Percentiles rank a stretch among this genome's conserved stretches.
These are phyloP conservation scores for Manacus vitellinus DNA, from an alignment of 2,113 vertebrate species.

Conservation along the genomic window DNA sequence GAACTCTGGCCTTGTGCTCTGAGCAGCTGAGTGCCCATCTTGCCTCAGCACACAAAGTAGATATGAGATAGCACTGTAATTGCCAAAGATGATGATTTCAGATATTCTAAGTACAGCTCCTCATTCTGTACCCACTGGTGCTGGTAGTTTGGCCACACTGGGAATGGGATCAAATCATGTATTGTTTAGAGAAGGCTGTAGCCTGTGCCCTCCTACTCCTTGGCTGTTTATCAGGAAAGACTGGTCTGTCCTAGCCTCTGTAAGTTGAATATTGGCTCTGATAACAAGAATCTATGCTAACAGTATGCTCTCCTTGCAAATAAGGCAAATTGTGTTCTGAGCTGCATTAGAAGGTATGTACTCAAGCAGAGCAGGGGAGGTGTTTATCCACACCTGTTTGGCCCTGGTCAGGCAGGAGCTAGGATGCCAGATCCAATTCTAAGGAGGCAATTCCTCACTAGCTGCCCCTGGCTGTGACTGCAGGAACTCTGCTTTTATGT, in stretches of 20 bases:
- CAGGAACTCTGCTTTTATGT: background rate
- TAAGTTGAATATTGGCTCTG: background rate
- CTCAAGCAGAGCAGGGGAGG: background rate
- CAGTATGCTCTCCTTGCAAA: background rate
- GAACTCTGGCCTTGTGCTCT: background rate
- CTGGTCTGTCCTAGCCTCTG: background rate
- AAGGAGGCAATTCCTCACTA: background rate
- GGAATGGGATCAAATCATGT: fast-evolving
- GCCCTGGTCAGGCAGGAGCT: background rate
- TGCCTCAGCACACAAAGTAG: background rate
- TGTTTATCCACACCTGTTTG: background rate
- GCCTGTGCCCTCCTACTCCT: background rate
- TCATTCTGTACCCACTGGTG: background rate
- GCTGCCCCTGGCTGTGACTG: background rate
- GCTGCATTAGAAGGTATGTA: background rate
- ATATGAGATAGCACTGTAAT: background rate
- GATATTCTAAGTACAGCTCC: background rate
- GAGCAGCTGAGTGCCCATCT: background rate
- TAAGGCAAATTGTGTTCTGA: background rate
- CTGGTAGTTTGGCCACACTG: background rate
- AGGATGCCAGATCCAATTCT: background rate
- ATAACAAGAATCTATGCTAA: background rate
- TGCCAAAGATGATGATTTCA: background rate
- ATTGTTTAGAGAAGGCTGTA: background rate
- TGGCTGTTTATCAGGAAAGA: background rate